Evolutionary conservation across 1,140 invertebrate genomes (phyloP), one percentile per base, ranked within the genome.

Genomic region (Gryllus bimaculatus): DNA sequence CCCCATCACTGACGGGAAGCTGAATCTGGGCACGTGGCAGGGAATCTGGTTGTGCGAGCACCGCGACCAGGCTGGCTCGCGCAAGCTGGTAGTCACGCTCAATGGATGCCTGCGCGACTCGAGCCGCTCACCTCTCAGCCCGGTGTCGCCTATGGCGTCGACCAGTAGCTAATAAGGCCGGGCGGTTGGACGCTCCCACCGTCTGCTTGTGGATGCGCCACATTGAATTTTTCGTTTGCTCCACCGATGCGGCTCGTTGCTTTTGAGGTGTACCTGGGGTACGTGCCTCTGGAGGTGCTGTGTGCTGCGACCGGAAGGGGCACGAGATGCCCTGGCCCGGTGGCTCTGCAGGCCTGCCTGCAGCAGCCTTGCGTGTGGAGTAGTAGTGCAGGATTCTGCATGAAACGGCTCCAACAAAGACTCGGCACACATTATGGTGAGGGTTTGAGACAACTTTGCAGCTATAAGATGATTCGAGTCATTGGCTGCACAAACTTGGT

Each of bases 21-120:
- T 98, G 81, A 96, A 96, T 83, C 88, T 98, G 81, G 97, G 97
- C 78, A 97, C 95, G 82, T 98, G 96, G 96, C 97, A 98, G 88
- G 97, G 97, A 78, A 93, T 99, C 81, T 99, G 97, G 97, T 89
- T 99, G 80, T 98, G 96, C 89, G 97, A 99, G 88, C 97, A 99
- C 87, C 91, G 97, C 83, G 96, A 98, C 88, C 93, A 95, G 84
- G 97, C 95, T 82, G 96, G 96, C 81, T 96, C 94, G 83, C 90
- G 96, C 80, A 97, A 97, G 88, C 87, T 97, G 84, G 92, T 97
- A 81, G 92, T 97, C 83, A 97, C 95, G 79, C 87, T 98, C 84
- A 96, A 96, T 82, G 96, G 96, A 47, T 95, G 94, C 86, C 89
- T 94, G 82, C 89, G 93, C 80, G 93, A 95, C 85, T 92, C 92